Base-by-base conservation (phyloP, 2,888 invertebrate species). In the Drosophila incognita region DNA sequence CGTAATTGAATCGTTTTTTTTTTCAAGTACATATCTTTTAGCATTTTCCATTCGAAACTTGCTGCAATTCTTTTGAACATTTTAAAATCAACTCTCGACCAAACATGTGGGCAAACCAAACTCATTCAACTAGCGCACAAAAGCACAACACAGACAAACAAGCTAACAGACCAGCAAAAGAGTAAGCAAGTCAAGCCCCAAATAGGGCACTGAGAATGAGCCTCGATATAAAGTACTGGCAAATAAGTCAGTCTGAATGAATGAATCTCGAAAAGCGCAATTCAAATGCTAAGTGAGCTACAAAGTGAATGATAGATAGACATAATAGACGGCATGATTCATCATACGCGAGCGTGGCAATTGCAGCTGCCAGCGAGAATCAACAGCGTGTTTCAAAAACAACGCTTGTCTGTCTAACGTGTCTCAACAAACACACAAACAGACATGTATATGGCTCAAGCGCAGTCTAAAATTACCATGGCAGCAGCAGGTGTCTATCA, bases 241-340 rank as follows among this genome's bases (percentile, higher is more conserved):
- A 57, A 65, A 64, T 27, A 27, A 27, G 13, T 35, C 24, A 5
- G 52, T 53, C 5, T n/a, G 74, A 81, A 79, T 83, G 87, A 70
- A 89, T 46, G 46, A 83, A 76, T 81, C 70, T 69, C 69, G 60
- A 81, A 86, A 89, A 81, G 86, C 75, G 81, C 89, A 86, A 68
- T 49, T 69, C 64, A 77, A 69, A 85, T 74, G 71, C 54, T 49
- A 13, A 29, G 15, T 48, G 15, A 24, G 11, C 42, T n/a, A 27
- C 49, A 49, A 27, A 52, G 21, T 33, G 57, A 49, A 21, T 8
- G 36, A 38, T 38, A 38, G 35, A 60, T 27, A 64, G 56, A 36
- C 56, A 56, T 56, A 68, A 63, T 57, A 52, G 15, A 56, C 24
- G 54, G 8, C 18, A n/a, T 2, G 24, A 35, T 53, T 21, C 53